Evolutionary conservation across 2,888 invertebrate genomes (phyloP).

Genomic region (Drosophila macrospina): DNA sequence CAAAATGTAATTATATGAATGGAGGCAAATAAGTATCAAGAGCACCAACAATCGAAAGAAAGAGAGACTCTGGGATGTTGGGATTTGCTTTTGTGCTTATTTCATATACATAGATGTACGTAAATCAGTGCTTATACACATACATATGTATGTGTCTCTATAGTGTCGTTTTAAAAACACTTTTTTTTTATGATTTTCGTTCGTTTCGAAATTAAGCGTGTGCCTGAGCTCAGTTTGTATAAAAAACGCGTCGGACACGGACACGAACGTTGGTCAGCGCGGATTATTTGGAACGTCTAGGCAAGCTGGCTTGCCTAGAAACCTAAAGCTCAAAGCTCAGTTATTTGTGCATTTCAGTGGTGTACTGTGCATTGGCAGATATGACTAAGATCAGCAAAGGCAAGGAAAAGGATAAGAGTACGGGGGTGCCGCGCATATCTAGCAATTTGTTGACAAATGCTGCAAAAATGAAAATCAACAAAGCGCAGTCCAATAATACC

Average conservation of each 20-base stretch:
- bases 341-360: background rate
- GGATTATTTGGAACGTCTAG: slow-evolving; percentile 44
- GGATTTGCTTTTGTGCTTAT: slow-evolving; percentile 58
- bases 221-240: slow-evolving; percentile 70
- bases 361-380: background rate
- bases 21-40: slow-evolving; percentile 36
- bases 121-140: slow-evolving; percentile 5
- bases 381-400: slow-evolving; percentile 70
- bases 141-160: slow-evolving; percentile 38
- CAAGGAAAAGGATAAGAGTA: slow-evolving; percentile 64
- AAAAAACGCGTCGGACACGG: slow-evolving; percentile 79
- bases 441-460: slow-evolving; percentile 73
- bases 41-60: slow-evolving; percentile 25
- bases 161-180: slow-evolving; percentile 59
- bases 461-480: slow-evolving; percentile 81
- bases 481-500: slow-evolving; percentile 73
- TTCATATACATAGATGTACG: slow-evolving; percentile 18
- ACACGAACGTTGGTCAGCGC: slow-evolving; percentile 65
- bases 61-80: slow-evolving; percentile 51
- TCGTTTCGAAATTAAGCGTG: slow-evolving; percentile 71
- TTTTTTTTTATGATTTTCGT: slow-evolving; percentile 65
- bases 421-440: slow-evolving; percentile 14
- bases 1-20: slow-evolving; percentile 63
- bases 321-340: slow-evolving; percentile 6
- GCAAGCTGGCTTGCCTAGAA: slow-evolving; percentile 14